These are phyloP conservation scores for Actinia equina DNA, from an alignment of 64 coral and sea anemone species.

Conservation along the genomic window DNA sequence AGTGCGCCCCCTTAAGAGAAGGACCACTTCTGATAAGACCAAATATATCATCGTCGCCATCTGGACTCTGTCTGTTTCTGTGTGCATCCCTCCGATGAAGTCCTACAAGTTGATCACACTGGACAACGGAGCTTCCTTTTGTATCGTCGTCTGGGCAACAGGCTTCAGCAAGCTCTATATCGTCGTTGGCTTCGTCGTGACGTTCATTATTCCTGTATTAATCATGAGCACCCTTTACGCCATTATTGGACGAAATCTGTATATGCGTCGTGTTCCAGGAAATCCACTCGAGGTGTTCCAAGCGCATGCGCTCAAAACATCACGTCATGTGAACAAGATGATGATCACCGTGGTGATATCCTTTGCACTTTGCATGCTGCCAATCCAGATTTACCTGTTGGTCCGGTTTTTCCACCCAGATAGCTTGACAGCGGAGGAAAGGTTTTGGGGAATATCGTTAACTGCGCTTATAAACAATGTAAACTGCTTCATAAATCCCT, in stretches of 20 bases:
- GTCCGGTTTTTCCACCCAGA: slow-evolving; percentile 11
- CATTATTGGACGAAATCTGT: neutral
- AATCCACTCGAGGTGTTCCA: neutral
- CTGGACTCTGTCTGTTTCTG: neutral
- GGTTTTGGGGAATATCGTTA: neutral
- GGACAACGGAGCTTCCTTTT: neutral
- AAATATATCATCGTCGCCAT: neutral
- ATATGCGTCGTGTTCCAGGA: neutral
- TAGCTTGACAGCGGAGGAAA: neutral
- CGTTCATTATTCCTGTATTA: neutral
- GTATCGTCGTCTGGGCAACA: neutral
- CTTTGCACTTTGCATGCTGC: slow-evolving; percentile 6
- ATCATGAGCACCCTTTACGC: neutral
- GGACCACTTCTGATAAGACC: neutral
- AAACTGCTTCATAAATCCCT: slow-evolving; percentile 5
- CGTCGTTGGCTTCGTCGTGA: neutral
- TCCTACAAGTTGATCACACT: neutral
- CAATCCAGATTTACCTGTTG: slow-evolving; percentile 15
- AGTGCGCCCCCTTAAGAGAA: neutral
- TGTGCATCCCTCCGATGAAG: neutral
- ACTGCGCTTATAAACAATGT: slow-evolving; percentile 12
- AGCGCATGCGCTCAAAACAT: neutral
- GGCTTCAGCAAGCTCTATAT: neutral
- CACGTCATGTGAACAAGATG: slow-evolving; percentile 18
- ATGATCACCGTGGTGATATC: slow-evolving; percentile 11